These are phyloP conservation scores for Troides aeacus DNA, from an alignment of 2,888 invertebrate species.

Conservation along the genomic window DNA sequence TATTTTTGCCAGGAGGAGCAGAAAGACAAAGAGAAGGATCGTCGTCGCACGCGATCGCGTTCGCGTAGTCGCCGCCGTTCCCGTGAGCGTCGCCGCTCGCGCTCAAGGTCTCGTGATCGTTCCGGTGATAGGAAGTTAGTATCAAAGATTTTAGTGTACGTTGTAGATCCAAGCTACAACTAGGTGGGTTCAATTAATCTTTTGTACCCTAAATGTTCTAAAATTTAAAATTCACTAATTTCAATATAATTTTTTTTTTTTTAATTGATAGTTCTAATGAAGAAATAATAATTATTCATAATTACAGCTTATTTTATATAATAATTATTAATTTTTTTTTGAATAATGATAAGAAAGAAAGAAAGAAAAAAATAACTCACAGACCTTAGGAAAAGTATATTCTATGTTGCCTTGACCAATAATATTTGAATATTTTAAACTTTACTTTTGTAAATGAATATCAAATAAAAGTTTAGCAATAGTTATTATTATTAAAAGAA, in stretches of 20 bases:
- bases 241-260: too few species aligned
- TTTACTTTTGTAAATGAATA: not conserved
- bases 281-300: too few species aligned
- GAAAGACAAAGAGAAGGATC: conserved; percentile 84
- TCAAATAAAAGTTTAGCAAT: not conserved
- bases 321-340: too few species aligned
- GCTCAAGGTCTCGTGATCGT: conserved; percentile 62
- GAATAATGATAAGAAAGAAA: too few species aligned
- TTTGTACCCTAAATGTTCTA: not conserved
- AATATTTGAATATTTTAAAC: too few species aligned
- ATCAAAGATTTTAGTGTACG: not conserved
- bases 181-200: not conserved
- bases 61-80: conserved; percentile 55
- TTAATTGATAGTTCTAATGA: too few species aligned
- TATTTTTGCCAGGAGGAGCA: conserved; percentile 50
- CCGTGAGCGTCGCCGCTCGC: conserved; percentile 63
- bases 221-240: not conserved
- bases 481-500: not conserved
- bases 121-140: conserved; percentile 71
- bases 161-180: not conserved
- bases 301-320: too few species aligned
- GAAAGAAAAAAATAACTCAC: too few species aligned
- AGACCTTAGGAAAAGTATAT: too few species aligned
- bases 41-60: conserved; percentile 64
- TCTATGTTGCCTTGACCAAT: too few species aligned